Evolutionary conservation across 2,888 invertebrate species (phyloP).

Genomic region (Microctonus brassicae): DNA sequence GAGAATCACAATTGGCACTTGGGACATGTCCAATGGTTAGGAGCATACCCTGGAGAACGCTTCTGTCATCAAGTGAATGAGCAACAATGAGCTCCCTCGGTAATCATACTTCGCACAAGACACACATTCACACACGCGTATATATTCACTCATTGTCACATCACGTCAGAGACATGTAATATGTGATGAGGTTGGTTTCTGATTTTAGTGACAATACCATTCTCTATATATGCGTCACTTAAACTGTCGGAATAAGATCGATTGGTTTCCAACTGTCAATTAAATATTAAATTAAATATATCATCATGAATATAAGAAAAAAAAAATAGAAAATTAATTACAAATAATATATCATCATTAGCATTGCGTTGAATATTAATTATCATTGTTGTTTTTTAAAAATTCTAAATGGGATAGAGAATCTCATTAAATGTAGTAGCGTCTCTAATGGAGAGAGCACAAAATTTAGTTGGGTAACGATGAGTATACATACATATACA

Average conservation of each 20-base stretch:
- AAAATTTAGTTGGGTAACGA: conserved; percentile 4
- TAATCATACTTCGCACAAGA: conserved; percentile 27
- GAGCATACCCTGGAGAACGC: conserved; percentile 28
- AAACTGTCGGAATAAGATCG: conserved; percentile 41
- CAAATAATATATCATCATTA: neutral
- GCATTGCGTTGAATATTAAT: neutral
- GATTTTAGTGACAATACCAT: conserved; percentile 16
- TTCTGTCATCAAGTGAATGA: conserved; percentile 32
- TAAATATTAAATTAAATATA: neutral
- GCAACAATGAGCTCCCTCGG: conserved; percentile 33
- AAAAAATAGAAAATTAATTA: neutral
- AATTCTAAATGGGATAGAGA: neutral
- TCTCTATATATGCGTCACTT: conserved; percentile 31
- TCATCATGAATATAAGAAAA: neutral
- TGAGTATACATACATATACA: neutral
- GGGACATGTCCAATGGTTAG: conserved; percentile 31
- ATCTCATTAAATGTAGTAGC: conserved; percentile 16
- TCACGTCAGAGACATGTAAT: conserved; percentile 24
- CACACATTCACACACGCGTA: conserved; percentile 8
- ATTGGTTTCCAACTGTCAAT: conserved; percentile 21
- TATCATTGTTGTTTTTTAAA: neutral
- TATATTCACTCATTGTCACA: conserved; percentile 21
- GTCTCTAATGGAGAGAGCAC: conserved; percentile 22
- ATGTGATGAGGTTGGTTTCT: conserved; percentile 20
- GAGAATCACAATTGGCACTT: conserved; percentile 34